Base-by-base conservation (phyloP, 2,113 vertebrate species). In the Catharus bicknelli region DNA sequence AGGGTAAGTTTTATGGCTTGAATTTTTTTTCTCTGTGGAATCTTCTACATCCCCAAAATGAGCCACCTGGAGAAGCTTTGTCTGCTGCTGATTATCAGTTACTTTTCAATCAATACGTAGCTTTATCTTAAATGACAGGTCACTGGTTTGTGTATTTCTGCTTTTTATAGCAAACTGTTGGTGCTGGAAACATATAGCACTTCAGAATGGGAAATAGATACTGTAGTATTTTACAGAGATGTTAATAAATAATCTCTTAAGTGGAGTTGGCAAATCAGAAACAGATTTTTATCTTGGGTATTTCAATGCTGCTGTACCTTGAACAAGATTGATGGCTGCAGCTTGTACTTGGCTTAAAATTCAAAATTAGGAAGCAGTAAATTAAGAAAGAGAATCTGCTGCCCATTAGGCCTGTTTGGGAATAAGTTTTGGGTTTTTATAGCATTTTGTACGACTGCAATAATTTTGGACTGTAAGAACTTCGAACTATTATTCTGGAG, bases 331-430 rank as follows among this genome's bases (percentile, higher is more conserved):
- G 3, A 42, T 8, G 7, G 25, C 38, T 83, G 16, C 16, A 34
- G 32, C 29, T 61, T 42, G 5, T 29, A 16, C 7, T 64, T 27
- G 7, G 18, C 5, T 73, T 16, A 15, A 63, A 50, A 30, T 2
- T 80, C 48, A 19, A 3, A 13, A 15, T 50, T 17, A 23, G 22
- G 16, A 63, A 75, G 57, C 6, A 17, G 4, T 19, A 73, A 22
- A 61, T 27, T 61, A 38, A 13, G 14, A 11, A 32, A 55, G 3
- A 15, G 57, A 81, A 76, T 16, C 12, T 32, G 58, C 27, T 6
- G 8, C 3, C 2, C 5, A 5, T 53, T 40, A 47, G 15, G 9
- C 10, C 32, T 40, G 1, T 30, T 25, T 1, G 1, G 4, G 34
- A 69, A 9, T 22, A 36, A 9, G 22, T 38, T 48, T 48, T 47